phyloP scores from a whole-genome alignment of 2,888 invertebrate species.

The Melanargia galathea region DNA sequence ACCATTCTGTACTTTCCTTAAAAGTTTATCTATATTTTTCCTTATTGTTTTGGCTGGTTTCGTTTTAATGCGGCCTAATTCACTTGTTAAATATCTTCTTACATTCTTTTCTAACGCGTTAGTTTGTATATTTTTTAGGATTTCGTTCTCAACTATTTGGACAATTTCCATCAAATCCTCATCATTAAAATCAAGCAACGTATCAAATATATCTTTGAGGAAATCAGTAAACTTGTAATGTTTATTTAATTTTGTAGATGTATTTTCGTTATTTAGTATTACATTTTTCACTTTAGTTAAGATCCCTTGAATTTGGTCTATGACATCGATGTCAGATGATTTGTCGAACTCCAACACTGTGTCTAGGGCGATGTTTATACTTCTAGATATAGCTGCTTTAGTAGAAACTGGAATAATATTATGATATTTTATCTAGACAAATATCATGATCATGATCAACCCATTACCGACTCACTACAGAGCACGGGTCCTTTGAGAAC shows the following conservation, averaged over 20 bases:
- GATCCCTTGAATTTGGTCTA: conserved; percentile 51
- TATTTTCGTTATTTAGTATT: conserved; percentile 16
- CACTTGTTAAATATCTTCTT: conserved; percentile 44
- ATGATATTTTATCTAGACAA: too few relatives aligned
- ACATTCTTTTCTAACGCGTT: conserved; percentile 46
- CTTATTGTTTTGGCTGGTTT: conserved; percentile 43
- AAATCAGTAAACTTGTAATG: conserved; percentile 52
- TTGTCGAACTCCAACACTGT: conserved; percentile 58
- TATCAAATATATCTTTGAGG: conserved; percentile 43
- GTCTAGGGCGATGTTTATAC: conserved; percentile 58
- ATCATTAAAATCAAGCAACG: conserved; percentile 50
- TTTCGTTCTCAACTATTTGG: conserved; percentile 47
- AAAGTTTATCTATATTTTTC: conserved; percentile 39
- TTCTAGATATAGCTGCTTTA: conserved; percentile 43
- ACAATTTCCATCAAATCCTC: conserved; percentile 50
- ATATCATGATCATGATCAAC: too few relatives aligned
- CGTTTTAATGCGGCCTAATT: conserved; percentile 44
- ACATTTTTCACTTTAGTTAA: conserved; percentile 48
- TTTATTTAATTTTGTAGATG: conserved; percentile 9
- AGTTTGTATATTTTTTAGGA: conserved; percentile 50
- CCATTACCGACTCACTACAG: too few relatives aligned
- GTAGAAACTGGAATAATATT: conserved; percentile 23
- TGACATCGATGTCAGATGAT: conserved; percentile 47
- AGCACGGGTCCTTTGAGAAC: too few relatives aligned
- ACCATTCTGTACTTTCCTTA: conserved; percentile 36